A percentile compares a stretch with the other conserved stretches of the same genome.
Evolutionary conservation across 2,797 vertebrate species (phyloP).

Genomic region (Steatocranus sp.): DNA sequence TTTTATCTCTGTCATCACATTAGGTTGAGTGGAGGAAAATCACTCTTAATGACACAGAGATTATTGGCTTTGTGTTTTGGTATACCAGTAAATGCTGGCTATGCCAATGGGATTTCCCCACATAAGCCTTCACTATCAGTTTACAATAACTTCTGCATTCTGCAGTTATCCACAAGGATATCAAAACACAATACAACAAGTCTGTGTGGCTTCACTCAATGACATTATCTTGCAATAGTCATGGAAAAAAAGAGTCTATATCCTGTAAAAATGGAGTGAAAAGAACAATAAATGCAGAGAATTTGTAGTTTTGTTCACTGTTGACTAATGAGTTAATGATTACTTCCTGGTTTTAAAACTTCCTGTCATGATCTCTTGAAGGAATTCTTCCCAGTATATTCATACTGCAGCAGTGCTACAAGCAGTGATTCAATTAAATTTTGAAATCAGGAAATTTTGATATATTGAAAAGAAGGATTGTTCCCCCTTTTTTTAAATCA

Average conservation of each 20-base stretch:
- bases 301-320: background rate
- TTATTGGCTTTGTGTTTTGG: conserved; percentile 78
- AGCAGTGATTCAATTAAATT: background rate
- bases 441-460: background rate
- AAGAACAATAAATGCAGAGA: background rate
- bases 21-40: conserved; percentile 72
- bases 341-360: conserved; percentile 9
- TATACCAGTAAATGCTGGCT: conserved; percentile 72
- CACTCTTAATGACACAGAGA: conserved; percentile 72
- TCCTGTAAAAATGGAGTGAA: background rate
- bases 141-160: conserved; percentile 75
- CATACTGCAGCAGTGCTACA: background rate
- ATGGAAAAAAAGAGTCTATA: background rate
- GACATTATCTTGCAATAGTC: background rate
- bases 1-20: conserved; percentile 75
- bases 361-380: background rate
- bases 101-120: conserved; percentile 71
- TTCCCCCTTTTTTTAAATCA: background rate
- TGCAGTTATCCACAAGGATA: conserved; percentile 56
- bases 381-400: background rate
- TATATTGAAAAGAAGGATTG: background rate
- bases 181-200: conserved; percentile 37
- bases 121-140: conserved; percentile 69
- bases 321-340: conserved; percentile 4
- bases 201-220: conserved; percentile 11